Conservation (phyloP, 2,113 vertebrate genomes). For the Actinemys pallida region DNA sequence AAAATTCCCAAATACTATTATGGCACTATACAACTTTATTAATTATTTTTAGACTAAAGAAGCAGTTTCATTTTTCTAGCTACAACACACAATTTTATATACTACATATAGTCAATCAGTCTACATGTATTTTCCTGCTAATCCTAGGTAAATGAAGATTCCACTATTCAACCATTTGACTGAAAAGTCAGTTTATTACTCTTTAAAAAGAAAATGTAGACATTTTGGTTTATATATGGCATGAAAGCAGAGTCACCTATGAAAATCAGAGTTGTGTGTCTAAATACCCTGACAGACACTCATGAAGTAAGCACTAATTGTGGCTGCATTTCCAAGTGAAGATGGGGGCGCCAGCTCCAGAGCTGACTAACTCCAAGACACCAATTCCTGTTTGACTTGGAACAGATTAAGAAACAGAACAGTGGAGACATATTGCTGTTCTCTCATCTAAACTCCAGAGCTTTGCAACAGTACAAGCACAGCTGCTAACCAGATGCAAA, state of each 20-base stretch:
- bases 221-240: not conserved
- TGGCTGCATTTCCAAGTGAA: conserved; percentile 42
- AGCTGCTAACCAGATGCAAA: conserved; percentile 75
- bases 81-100: rapidly evolving
- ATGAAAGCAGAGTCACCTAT: not conserved
- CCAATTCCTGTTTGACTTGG: conserved; percentile 58
- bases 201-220: not conserved
- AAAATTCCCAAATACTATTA: not conserved
- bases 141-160: not conserved
- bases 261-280: not conserved
- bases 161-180: not conserved
- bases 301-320: conserved; percentile 50
- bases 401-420: conserved; percentile 50
- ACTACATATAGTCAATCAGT: not conserved
- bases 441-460: conserved; percentile 32
- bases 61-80: not conserved
- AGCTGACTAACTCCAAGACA: conserved; percentile 38
- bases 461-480: conserved; percentile 47
- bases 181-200: not conserved
- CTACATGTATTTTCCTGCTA: not conserved
- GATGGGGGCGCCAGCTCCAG: conserved; percentile 5
- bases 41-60: no score
- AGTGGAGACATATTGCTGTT: not conserved
- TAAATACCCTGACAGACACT: not conserved
- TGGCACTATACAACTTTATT: not conserved